These are phyloP conservation scores for Empis stercorea DNA, from an alignment of 2,888 invertebrate species.

Conservation along the genomic window DNA sequence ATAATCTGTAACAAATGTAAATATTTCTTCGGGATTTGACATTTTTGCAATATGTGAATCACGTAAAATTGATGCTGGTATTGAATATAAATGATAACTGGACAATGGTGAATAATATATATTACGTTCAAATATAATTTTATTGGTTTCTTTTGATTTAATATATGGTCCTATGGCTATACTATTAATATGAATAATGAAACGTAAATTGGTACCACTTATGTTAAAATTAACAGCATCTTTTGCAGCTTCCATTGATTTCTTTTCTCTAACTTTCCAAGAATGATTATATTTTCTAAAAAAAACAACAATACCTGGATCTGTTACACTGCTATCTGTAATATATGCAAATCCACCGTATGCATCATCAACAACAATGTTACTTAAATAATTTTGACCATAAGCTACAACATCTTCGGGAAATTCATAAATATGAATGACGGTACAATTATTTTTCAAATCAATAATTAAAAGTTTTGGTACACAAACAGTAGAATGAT, in stretches of 20 bases:
- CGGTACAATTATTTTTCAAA: slow-evolving; percentile 44
- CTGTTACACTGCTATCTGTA: slow-evolving; percentile 51
- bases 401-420: slow-evolving; percentile 45
- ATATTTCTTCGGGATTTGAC: slow-evolving; percentile 22
- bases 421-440: slow-evolving; percentile 46
- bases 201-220: slow-evolving; percentile 43
- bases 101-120: slow-evolving; percentile 58
- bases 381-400: slow-evolving; percentile 51
- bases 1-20: slow-evolving; percentile 40
- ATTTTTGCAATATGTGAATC: slow-evolving; percentile 38
- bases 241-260: slow-evolving; percentile 48
- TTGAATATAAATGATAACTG: slow-evolving; percentile 51
- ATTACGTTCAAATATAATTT: slow-evolving; percentile 26
- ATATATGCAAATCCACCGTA: slow-evolving; percentile 57
- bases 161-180: slow-evolving; percentile 55
- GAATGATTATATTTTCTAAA: slow-evolving; percentile 48
- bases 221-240: slow-evolving; percentile 48
- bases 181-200: slow-evolving; percentile 54
- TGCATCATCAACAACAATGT: slow-evolving; percentile 58
- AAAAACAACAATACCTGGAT: slow-evolving; percentile 62
- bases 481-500: slow-evolving; percentile 42
- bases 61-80: slow-evolving; percentile 47
- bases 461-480: slow-evolving; percentile 57
- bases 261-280: slow-evolving; percentile 55
- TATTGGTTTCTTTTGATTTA: slow-evolving; percentile 20